Conservation (phyloP, 2,113 vertebrate species). For the Python bivittatus region DNA sequence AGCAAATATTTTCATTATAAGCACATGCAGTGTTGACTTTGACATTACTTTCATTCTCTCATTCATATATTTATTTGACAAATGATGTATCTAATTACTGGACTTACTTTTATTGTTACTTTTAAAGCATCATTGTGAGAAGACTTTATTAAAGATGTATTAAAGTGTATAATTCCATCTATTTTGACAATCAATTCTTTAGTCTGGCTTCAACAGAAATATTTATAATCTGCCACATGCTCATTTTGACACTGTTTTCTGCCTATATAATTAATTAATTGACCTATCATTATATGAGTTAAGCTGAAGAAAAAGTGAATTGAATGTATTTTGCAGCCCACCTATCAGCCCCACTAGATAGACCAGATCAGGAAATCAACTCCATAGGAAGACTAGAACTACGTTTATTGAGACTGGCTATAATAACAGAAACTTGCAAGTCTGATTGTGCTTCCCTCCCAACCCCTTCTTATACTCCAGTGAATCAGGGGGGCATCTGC, state of each 20-base stretch:
- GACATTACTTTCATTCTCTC: neutral
- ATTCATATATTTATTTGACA: neutral
- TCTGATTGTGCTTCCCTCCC: neutral
- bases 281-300: neutral
- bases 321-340: neutral
- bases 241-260: neutral
- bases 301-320: conserved; percentile 18
- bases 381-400: neutral
- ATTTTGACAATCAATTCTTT: neutral
- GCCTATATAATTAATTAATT: neutral
- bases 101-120: neutral
- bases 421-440: neutral
- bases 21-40: neutral
- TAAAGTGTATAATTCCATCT: neutral
- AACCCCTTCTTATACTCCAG: neutral
- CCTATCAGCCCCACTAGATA: neutral
- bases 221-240: neutral
- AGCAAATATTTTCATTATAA: neutral
- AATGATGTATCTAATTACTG: neutral
- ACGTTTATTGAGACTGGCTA: neutral
- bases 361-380: neutral
- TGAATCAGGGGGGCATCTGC: neutral
- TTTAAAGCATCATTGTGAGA: neutral
- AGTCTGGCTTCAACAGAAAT: neutral
- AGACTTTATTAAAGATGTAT: neutral